Evolutionary conservation across 2,888 invertebrate genomes (phyloP), one percentile per base, ranked within the genome.

Genomic region (Phytoseiulus persimilis): DNA sequence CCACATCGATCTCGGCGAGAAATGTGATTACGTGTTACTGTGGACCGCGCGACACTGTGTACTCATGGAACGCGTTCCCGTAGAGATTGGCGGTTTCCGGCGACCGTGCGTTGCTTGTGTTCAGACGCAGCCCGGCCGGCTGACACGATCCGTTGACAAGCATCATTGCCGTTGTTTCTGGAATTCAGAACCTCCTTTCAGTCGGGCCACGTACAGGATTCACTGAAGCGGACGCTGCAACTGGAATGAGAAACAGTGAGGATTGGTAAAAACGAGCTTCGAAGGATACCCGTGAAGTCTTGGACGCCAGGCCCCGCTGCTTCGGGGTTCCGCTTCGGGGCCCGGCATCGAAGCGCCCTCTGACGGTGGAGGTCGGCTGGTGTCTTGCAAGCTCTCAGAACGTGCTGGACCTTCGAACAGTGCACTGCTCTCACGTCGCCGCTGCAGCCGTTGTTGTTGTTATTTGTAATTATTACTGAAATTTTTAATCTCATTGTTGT

Each of bases 361-460:
- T 87, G n/a, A 45, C 87, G 87, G 87, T 87, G 87, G 87, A 87
- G 87, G 87, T 87, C 87, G 87, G 87, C 87, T 87, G 65, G 65
- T 65, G 65, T 65, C 65, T 65, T 65, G 1, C 23, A 65, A 65
- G 65, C 65, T 65, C 65, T 65, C 65, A 65, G 65, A 65, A 65
- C 65, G 65, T 65, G 65, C 65, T 65, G 65, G 18, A 23, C 65
- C 65, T 65, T 18, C 28, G 65, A 28, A 65, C 23, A 65, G 65
- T 65, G 65, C 65, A 65, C 65, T 65, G 65, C 65, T 65, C 65
- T 65, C 65, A 65, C 23, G 5, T 28, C 18, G 65, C 28, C 28
- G 65, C 65, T 65, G 65, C 65, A 11, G 65, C 65, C 65, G 65
- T 65, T 65, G 65, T 65, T 65, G 65, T 65, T 65, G 65, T 65